Evolutionary conservation across 2,113 vertebrate species (phyloP).

Genomic region (Hippotragus niger): DNA sequence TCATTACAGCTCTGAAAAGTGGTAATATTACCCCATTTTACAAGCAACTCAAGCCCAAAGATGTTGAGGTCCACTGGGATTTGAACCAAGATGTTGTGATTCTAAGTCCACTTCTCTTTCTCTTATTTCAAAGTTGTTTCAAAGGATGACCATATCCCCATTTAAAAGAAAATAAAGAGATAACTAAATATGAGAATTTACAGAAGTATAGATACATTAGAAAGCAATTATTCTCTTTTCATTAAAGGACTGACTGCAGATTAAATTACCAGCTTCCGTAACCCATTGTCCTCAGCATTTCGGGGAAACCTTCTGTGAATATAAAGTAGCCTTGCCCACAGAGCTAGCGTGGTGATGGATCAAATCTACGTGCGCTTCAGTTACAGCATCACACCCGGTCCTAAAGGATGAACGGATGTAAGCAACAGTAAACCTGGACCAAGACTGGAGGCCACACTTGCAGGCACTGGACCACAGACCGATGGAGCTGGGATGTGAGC

Average conservation of each 20-base stretch:
- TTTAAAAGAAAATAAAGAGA: neutral
- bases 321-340: neutral
- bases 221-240: neutral
- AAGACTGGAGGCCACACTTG: neutral
- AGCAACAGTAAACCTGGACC: neutral
- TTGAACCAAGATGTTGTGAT: neutral
- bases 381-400: neutral
- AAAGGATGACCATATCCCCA: neutral
- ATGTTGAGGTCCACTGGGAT: neutral
- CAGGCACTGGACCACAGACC: neutral
- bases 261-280: neutral
- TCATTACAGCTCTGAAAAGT: neutral
- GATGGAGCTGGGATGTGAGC: neutral
- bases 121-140: neutral
- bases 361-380: neutral
- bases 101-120: neutral
- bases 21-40: neutral
- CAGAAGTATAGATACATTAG: neutral
- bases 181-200: neutral
- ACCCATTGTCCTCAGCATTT: neutral
- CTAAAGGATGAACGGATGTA: neutral
- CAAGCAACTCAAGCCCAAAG: neutral
- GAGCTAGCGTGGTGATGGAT: neutral
- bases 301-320: neutral
- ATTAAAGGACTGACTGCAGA: neutral